Percentiles rank a stretch among this genome's conserved stretches.
phyloP scores from a whole-genome alignment of 2,797 vertebrate species.

The Argyrosomus regius region DNA sequence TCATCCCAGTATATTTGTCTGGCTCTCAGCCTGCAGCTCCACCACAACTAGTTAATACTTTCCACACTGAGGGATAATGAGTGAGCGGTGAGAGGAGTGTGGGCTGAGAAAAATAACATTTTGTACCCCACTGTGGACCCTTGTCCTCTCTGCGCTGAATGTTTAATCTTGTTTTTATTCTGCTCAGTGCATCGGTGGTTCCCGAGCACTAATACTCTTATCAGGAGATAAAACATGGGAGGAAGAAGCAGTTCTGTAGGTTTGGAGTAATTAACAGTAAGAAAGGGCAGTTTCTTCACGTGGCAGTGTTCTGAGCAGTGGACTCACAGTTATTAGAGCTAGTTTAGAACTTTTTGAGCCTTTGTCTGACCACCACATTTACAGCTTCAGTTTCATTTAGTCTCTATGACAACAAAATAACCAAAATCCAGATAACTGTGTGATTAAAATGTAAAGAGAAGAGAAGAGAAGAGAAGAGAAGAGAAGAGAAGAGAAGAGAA shows the following conservation, averaged over 20 bases:
- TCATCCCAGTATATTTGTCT: conserved; percentile 37
- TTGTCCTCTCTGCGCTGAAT: conserved; percentile 34
- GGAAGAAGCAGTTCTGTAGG: background rate
- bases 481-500: too few relatives aligned
- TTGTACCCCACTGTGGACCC: conserved; percentile 25
- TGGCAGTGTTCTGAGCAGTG: background rate
- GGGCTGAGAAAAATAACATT: conserved; percentile 37
- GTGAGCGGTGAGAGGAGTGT: conserved; percentile 25
- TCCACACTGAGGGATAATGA: conserved; percentile 48
- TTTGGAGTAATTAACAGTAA: background rate
- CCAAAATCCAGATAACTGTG: background rate
- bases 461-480: too few relatives aligned
- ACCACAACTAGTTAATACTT: conserved; percentile 63
- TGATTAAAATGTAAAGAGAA: background rate
- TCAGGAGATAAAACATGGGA: background rate
- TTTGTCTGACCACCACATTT: background rate
- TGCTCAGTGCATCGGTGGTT: background rate
- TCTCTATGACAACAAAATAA: background rate
- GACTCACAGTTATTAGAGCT: background rate
- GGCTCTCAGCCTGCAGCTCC: conserved; percentile 41
- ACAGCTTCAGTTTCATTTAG: background rate
- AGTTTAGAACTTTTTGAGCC: background rate
- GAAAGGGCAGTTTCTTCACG: background rate
- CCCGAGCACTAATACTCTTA: background rate
- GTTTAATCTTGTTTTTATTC: conserved; percentile 29